phyloP scores from a whole-genome alignment of 2,797 vertebrate genomes.

The Sebastes taczanowskii region DNA sequence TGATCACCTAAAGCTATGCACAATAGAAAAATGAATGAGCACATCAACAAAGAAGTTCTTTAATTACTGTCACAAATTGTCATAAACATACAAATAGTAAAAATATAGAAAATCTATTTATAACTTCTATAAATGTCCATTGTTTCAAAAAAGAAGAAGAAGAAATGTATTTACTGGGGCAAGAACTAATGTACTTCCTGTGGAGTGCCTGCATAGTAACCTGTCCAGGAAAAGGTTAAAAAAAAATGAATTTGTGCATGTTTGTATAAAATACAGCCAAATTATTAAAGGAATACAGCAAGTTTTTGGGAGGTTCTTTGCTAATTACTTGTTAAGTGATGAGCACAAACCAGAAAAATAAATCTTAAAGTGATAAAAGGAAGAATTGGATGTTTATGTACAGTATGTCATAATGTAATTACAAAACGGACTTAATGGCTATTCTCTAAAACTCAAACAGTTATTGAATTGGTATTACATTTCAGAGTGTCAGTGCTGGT shows the following conservation, averaged over 20 bases:
- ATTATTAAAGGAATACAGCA: background rate
- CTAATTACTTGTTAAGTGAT: background rate
- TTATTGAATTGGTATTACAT: background rate
- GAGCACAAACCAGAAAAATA: background rate
- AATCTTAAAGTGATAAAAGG: background rate
- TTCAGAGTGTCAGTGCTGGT: background rate
- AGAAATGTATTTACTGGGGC: background rate
- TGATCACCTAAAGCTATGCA: background rate
- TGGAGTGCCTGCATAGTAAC: background rate
- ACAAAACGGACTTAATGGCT: background rate
- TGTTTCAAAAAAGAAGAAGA: background rate
- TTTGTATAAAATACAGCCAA: background rate
- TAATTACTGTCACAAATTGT: background rate
- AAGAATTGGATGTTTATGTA: background rate
- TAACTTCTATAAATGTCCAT: background rate
- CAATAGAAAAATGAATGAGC: background rate
- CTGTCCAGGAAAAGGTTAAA: background rate
- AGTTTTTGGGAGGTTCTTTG: background rate
- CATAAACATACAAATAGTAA: slow-evolving; percentile 2
- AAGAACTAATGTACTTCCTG: background rate
- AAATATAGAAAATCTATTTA: slow-evolving; percentile 9
- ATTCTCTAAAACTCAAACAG: background rate
- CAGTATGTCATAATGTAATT: background rate
- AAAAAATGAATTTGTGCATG: background rate
- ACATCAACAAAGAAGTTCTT: background rate